Evolutionary conservation across 1,140 invertebrate species (phyloP), one percentile per base, ranked within the genome.

Genomic region (Harlomillsia oculata): DNA sequence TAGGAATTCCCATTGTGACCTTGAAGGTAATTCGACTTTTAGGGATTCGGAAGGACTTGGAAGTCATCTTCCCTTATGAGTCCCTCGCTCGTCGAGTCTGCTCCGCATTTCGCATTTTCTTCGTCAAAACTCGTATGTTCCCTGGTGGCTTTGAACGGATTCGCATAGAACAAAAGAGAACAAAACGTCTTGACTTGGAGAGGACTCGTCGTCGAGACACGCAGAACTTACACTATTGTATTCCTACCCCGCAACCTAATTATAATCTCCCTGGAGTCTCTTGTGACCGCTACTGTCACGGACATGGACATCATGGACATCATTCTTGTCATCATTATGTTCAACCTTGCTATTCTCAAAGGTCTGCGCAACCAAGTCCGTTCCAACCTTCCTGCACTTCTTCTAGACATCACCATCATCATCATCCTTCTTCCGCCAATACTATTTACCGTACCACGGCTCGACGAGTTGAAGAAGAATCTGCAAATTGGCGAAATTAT

Each of bases 101-200:
- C 41, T 45, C 23, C 8, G 39, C 56, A 26, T 58, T 51, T 34
- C 49, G 56, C 21, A 39, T 58, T 25, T 52, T 58, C 26, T 50
- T 45, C 18, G 20, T 51, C 21, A 18, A 49, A 34, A 52, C 51
- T 45, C 48, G 56, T 11, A 52, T 44, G 29, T 43, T 58, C 23
- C 56, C 56, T 20, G 20, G 49, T 16, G 56, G 56, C 26, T 58
- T 52, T 28, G 56, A 58, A 26, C 44, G 50, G 46, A 52, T 58
- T 30, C 39, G 56, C 20, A 49, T 58, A 20, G 56, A 58, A 29
- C 34, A 45, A n/a, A 58, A 58, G 48, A 44, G 56, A 45, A 58
- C 56, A n/a, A 58, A 58, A 53, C 37, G 56, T 46, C 56, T 52
- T 29, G 56, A 58, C 20, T 39, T 58, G 23, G 56, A 58, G 25